Conservation (phyloP, 37 sponge, comb jelly and placozoan genomes). For the Axinella damicornis region DNA sequence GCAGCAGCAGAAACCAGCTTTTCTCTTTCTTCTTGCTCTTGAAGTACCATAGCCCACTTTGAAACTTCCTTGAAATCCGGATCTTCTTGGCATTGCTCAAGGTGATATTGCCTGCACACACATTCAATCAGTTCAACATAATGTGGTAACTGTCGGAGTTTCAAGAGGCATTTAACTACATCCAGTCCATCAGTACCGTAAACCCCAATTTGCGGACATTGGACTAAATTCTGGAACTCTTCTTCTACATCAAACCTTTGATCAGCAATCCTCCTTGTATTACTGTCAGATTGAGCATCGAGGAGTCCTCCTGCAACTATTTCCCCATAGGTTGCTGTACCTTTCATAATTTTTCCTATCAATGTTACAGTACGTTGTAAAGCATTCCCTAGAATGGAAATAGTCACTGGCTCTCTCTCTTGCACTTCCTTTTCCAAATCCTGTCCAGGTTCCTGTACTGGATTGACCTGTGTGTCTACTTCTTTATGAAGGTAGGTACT, state of each 20-base stretch:
- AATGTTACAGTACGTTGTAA: constrained; percentile 23
- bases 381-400: constrained; percentile 5
- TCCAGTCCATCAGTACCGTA: constrained; percentile 3
- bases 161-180: constrained; percentile 20
- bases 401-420: neutral
- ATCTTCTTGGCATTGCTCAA: constrained; percentile 43
- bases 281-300: neutral
- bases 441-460: neutral
- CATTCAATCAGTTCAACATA: constrained; percentile 49
- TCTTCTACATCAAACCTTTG: constrained; percentile 32
- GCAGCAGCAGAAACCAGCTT: constrained; percentile 51
- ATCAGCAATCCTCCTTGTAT: no score
- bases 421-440: neutral
- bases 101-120: constrained; percentile 63
- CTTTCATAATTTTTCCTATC: constrained; percentile 29
- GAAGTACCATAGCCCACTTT: neutral
- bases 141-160: constrained; percentile 61
- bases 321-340: constrained; percentile 47
- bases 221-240: constrained; percentile 31
- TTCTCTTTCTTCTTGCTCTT: neutral
- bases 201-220: no score
- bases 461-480: neutral
- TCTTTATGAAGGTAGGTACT: constrained; percentile 26
- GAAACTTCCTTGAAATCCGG: constrained; percentile 10
- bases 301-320: constrained; percentile 47